Base-by-base conservation (phyloP, 2,797 vertebrate species). In the Pangasius macronema region DNA sequence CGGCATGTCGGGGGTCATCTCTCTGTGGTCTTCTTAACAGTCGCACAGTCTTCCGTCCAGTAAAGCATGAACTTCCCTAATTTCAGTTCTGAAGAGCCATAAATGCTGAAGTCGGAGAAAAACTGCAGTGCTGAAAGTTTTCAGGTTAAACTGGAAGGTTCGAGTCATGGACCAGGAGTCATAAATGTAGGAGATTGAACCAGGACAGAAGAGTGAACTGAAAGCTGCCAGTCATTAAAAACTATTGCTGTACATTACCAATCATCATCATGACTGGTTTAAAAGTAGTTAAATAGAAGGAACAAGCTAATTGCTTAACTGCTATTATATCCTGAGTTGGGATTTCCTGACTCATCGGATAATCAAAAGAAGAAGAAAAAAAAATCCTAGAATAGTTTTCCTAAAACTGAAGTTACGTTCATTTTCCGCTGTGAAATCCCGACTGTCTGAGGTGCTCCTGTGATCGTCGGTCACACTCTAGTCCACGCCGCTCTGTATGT, bases 401-500 rank as follows among this genome's bases (percentile, higher is more conserved):
- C 63, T 30, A 55, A 14, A 57, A 57, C 14, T 0, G 55, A 57
- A 57, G 20, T 5, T 57, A 57, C 55, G 61, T 42, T 61, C 20
- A 1, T n/a, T 63, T 82, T 63, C 27, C 63, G 9, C 27, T 8
- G 27, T 24, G 49, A 53, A 77, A 14, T 33, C 18, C 75, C 5
- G n/a, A 10, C 22, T 13, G 55, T 57, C 36, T 13, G 22, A 49
- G 39, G 39, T 30, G 42, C 39, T 65, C 59, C 39, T 8, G 80
- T 67, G 80, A 57, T 68, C 24, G 46, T 57, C n/a, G 33, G 82
- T 84, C 82, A 59, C 73, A 46, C 76, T 75, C 55, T 14, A 65
- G 39, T 82, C 85, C 27, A 84, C 59, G 30, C 57, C 61, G 55
- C 42, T 84, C 61, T 84, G 72, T 57, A 51, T 72, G 81, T 3